Percentiles rank a stretch among this genome's conserved stretches.
Conservation (phyloP, 1,140 invertebrate genomes). For the Leptinotarsa undecemlineata region DNA sequence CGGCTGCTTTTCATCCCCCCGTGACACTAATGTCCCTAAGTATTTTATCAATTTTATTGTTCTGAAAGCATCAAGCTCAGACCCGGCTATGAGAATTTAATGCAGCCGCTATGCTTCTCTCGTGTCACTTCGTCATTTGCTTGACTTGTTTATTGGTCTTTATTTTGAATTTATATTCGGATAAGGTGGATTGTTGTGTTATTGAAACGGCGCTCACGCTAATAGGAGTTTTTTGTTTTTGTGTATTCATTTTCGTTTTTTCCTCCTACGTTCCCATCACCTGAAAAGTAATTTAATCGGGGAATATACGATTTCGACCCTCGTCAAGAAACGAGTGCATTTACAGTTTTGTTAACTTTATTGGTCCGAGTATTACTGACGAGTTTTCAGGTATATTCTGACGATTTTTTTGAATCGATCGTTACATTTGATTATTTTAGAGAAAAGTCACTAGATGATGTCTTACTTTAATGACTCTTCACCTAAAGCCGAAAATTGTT, state of each 20-base stretch:
- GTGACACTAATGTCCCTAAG: slow-evolving; percentile 52
- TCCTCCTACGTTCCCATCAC: slow-evolving; percentile 8
- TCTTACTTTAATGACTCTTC: too few relatives aligned
- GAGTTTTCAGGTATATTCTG: too few relatives aligned
- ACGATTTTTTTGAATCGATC: too few relatives aligned
- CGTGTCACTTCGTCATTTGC: slow-evolving; percentile 30
- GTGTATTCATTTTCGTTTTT: slow-evolving; percentile 2
- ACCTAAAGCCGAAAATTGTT: too few relatives aligned
- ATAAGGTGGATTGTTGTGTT: slow-evolving; percentile 21
- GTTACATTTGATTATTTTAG: too few relatives aligned
- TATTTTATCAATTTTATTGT: slow-evolving; percentile 56
- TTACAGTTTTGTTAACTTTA: too few relatives aligned
- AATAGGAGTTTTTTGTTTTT: slow-evolving; percentile 9
- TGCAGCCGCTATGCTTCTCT: slow-evolving; percentile 20
- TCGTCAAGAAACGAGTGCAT: not conserved
- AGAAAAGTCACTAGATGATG: too few relatives aligned
- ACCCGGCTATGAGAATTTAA: slow-evolving; percentile 31
- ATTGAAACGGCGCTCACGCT: slow-evolving; percentile 9
- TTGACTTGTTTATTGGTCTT: slow-evolving; percentile 25
- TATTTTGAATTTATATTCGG: slow-evolving; percentile 28
- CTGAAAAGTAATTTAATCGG: not conserved
- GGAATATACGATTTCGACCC: not conserved
- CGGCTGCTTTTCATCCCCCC: slow-evolving; percentile 47
- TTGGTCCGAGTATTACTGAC: too few relatives aligned
- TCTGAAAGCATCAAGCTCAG: slow-evolving; percentile 43